Evolutionary conservation across 1,140 invertebrate genomes (phyloP), one percentile per base, ranked within the genome.

Genomic region (Neuroterus valhalla): DNA sequence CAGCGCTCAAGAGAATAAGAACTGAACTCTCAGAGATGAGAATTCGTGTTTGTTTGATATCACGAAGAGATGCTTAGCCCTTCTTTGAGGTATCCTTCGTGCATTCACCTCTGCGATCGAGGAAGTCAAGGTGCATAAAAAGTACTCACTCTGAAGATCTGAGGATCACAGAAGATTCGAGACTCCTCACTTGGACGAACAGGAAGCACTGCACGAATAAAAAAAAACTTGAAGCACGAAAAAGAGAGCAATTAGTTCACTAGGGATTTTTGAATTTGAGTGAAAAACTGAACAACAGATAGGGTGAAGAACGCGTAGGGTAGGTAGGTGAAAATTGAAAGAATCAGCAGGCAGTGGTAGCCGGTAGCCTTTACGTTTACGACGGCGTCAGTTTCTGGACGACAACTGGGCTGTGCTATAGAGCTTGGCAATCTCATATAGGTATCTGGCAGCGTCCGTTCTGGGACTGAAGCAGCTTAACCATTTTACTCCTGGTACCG

Each of bases 371-470:
- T 71, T 68, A 82, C 80, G 82, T 78, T 71, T 68, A 82, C 80
- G 82, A 81, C 74, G 75, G 82, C 79, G 81, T n/a, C n/a, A n/a
- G n/a, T 84, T 84, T 81, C 80, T 81, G 83, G 73, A 48, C 81
- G 78, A 82, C 81, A 83, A 87, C 85, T 87, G 86, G 81, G 79
- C 80, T 83, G 68, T 78, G 72, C 78, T 84, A 82, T 84, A 84
- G 80, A 81, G 75, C 70, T 69, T 78, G 75, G 72, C 80, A 84
- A 84, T 87, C 84, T 86, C 82, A 81, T 84, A 85, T 84, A 87
- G 81, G 81, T 83, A 82, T 82, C 82, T 81, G 78, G 62, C 78
- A 79, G 76, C 69, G 69, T 44, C 70, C 26, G 70, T 38, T 77
- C 77, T 75, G 76, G 75, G 71, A 77, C 75, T 80, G 79, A 77